Evolutionary conservation across 2,888 invertebrate genomes (phyloP).

Genomic region (Xanthorhoe spadicearia): DNA sequence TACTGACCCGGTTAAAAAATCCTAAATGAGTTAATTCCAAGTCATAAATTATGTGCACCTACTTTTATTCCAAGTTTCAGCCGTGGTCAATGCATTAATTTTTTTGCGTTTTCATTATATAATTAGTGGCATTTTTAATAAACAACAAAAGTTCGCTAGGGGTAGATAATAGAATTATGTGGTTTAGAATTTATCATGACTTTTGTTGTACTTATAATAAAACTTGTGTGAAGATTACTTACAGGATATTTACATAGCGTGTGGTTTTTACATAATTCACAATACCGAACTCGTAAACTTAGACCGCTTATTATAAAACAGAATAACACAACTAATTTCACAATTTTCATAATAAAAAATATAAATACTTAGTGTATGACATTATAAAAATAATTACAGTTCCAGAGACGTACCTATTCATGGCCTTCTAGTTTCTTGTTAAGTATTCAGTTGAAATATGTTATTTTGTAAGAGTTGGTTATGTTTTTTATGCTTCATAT

Average conservation of each 20-base stretch:
- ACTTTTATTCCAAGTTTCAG: no score
- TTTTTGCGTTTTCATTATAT: no score
- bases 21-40: no score
- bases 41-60: no score
- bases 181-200: neutral
- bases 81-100: no score
- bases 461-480: constrained; percentile 63
- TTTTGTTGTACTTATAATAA: neutral
- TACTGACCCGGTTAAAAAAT: no score
- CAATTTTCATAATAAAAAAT: constrained; percentile 68
- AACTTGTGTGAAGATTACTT: constrained; percentile 36
- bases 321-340: constrained; percentile 68
- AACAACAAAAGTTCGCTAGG: no score
- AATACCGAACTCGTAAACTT: constrained; percentile 54
- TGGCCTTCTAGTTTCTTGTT: constrained; percentile 51
- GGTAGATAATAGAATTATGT: no score
- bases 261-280: constrained; percentile 69
- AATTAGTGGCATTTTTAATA: no score
- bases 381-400: constrained; percentile 43
- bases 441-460: constrained; percentile 61
- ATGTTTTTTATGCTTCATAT: constrained; percentile 72
- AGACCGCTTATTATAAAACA: constrained; percentile 49
- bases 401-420: constrained; percentile 36
- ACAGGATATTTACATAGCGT: constrained; percentile 69
- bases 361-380: constrained; percentile 50